Base-by-base conservation (phyloP, 2,797 vertebrate species). In the Dendrocincla tyrannina region DNA sequence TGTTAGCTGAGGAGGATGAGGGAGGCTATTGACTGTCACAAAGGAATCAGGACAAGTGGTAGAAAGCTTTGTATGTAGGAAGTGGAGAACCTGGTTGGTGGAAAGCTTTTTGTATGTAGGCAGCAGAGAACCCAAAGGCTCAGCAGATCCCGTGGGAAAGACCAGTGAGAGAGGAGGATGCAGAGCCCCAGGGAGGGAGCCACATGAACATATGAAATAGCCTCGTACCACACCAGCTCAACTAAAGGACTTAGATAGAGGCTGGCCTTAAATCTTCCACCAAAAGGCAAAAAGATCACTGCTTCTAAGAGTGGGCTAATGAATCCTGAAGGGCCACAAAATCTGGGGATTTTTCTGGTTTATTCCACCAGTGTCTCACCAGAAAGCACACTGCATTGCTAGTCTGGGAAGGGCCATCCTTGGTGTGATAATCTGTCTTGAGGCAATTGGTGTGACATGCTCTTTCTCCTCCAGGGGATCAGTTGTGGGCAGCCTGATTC, bases 151-250 rank as follows among this genome's bases (percentile, higher is more conserved):
- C 7, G 0, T 74, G 41, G 81, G 79, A 96, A 91, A 74, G 59
- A 67, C 16, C 2, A 5, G 32, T 19, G 33, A 66, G 58, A 12
- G 10, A 72, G n/a, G 27, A 92, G n/a, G 42, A 59, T 82, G 41
- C 27, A 23, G 63, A 91, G 32, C 37, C 7, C 22, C 42, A 41
- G 37, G 44, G 20, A 79, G 11, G n/a, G 47, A 76, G 41, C 1
- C 2, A 44, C 0, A 3, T 24, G 35, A 67, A 59, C 3, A 11
- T 20, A n/a, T 1, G 17, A 67, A 87, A 67, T 11, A 81, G 23
- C 23, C 32, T 56, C 1, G 1, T 55, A 53, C 24, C 33, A 28
- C 0, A 0, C 50, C 47, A 68, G 46, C n/a, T 72, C 55, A 88
- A 35, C 30, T 9, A 13, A 79, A 89, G 33, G 33, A 56, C 28